These are phyloP conservation scores for Andrena bicolor DNA, from an alignment of 2,888 invertebrate species.

Conservation along the genomic window DNA sequence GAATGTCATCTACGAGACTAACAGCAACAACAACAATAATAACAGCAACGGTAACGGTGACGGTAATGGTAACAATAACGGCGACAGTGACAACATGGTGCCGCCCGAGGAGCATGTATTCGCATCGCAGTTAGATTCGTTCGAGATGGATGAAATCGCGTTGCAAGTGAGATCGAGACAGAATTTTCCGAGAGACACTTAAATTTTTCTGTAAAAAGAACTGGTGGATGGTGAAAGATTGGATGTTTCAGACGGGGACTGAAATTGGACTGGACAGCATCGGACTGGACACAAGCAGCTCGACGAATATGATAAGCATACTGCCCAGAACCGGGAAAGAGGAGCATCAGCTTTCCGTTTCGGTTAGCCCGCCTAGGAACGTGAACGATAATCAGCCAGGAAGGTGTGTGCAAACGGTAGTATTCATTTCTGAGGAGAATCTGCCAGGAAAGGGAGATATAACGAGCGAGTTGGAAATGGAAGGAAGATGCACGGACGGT, in stretches of 20 bases:
- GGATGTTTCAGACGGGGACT: slow-evolving; percentile 69
- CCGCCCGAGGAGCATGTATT: slow-evolving; percentile 73
- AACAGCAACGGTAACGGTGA: neutral
- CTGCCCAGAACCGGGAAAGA: slow-evolving; percentile 74
- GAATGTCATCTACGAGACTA: slow-evolving; percentile 79
- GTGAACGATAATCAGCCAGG: slow-evolving; percentile 52
- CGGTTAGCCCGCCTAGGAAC: slow-evolving; percentile 55
- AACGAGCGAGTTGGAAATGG: slow-evolving; percentile 5
- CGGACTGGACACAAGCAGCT: slow-evolving; percentile 74
- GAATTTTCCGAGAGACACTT: too few relatives aligned
- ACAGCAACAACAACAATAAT: slow-evolving; percentile 49
- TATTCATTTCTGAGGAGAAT: slow-evolving; percentile 72
- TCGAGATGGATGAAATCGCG: slow-evolving; percentile 80
- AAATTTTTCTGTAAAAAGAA: neutral
- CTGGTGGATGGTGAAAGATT: neutral
- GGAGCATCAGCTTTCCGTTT: slow-evolving; percentile 61
- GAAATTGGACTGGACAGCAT: slow-evolving; percentile 74
- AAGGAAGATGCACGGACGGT: neutral
- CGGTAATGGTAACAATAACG: neutral
- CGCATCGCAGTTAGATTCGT: slow-evolving; percentile 78
- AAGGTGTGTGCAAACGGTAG: slow-evolving; percentile 27
- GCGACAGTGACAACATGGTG: slow-evolving; percentile 55
- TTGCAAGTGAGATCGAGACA: slow-evolving; percentile 68
- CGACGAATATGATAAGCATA: slow-evolving; percentile 79
- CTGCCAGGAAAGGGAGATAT: slow-evolving; percentile 47